Evolutionary conservation across 1,140 invertebrate genomes (phyloP), one percentile per base, ranked within the genome.

Genomic region (Cherax destructor): DNA sequence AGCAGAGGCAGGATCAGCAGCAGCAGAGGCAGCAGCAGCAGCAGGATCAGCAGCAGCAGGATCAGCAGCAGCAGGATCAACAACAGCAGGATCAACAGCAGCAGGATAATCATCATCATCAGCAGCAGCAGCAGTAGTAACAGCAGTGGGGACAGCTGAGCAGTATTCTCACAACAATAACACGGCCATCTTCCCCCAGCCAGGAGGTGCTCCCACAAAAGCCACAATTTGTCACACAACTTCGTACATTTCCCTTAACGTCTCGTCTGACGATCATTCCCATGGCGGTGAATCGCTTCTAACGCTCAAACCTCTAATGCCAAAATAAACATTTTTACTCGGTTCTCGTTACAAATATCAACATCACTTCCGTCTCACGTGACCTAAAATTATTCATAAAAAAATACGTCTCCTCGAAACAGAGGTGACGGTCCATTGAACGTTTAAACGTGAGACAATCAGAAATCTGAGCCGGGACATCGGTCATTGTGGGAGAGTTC

Each of bases 101-200:
- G 61, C 86, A 86, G 69, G 56, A 76, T 18, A n/a, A n/a, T n/a
- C n/a, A n/a, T n/a, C n/a, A n/a, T n/a, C n/a, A n/a, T n/a, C 56
- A 88, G 18, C 76, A 81, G 59, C 86, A 79, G 21, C 61, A 88
- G 47, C 77, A 83, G 61, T 61, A 80, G n/a, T 41, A 74, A 21
- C 24, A 47, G 30, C 86, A 88, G 86, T n/a, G 13, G 41, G 69
- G 78, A 52, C 86, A 88, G 86, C 86, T 88, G 86, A 88, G 50
- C 56, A 16, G 77, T 80, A 88, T 83, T 88, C 86, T 88, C 86
- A 88, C 86, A 88, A 88, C 86, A 88, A 88, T 88, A 80, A 88
- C 79, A 88, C 79, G 47, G 86, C 86, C 86, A 83, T 83, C 86
- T 83, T 83, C 61, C 77, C 86, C 61, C 79, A 52, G 50, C 76